Percentiles rank a stretch among this genome's conserved stretches.
phyloP scores from a whole-genome alignment of 2,113 vertebrate genomes.

The Elgaria multicarinata region DNA sequence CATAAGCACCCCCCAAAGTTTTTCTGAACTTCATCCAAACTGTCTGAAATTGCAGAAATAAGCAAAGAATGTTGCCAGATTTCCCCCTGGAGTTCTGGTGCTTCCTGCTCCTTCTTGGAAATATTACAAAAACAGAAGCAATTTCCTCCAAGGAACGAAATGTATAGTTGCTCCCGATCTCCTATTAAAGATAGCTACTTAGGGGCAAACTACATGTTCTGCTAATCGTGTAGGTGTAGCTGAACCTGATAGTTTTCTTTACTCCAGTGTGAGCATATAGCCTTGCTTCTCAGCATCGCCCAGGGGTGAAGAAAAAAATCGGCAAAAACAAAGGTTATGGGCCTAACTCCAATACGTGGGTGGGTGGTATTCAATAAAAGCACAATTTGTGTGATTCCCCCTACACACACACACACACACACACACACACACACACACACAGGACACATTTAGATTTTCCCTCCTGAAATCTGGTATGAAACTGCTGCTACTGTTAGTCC shows the following conservation, averaged over 20 bases:
- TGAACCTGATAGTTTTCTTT: no score
- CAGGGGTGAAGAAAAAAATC: background rate
- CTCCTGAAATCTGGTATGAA: conserved; percentile 26
- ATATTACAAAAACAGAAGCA: conserved; percentile 22
- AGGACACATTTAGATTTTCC: conserved; percentile 38
- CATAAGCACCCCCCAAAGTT: background rate
- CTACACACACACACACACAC: no score
- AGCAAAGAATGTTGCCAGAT: background rate
- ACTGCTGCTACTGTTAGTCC: conserved; percentile 35
- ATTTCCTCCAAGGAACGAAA: background rate
- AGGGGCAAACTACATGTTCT: background rate
- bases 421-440: background rate
- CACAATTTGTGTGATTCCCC: background rate
- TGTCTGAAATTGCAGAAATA: conserved; percentile 19
- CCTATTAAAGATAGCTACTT: background rate
- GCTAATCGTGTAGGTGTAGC: no score
- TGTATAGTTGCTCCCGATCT: background rate
- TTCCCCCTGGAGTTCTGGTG: background rate
- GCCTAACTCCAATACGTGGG: conserved; percentile 16
- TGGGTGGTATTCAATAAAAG: conserved; percentile 32
- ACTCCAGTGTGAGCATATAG: background rate
- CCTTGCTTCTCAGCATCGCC: background rate
- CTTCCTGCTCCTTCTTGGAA: conserved; percentile 15
- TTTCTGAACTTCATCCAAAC: conserved; percentile 11
- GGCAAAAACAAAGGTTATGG: background rate